Evolutionary conservation across 2,113 vertebrate species (phyloP).

Genomic region (Callipepla squamata): DNA sequence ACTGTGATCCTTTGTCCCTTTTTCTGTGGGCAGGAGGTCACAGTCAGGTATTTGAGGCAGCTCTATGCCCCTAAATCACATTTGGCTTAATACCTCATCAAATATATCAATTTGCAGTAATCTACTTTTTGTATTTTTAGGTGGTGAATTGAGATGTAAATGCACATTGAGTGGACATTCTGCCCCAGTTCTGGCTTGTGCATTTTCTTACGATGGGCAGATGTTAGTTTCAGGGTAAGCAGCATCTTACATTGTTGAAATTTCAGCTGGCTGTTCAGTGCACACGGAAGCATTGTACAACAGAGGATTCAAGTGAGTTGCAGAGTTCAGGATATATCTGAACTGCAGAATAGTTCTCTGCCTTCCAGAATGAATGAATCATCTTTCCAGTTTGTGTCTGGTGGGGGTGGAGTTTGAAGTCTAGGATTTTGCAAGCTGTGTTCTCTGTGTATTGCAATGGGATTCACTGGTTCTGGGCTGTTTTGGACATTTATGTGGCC

Average conservation of each 20-base stretch:
- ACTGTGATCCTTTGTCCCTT: neutral
- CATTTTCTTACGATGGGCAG: constrained; percentile 87
- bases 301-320: neutral
- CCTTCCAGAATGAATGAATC: neutral
- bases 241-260: neutral
- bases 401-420: neutral
- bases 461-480: neutral
- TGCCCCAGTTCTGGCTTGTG: constrained; percentile 88
- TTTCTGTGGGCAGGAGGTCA: neutral
- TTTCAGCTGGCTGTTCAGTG: neutral
- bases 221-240: constrained; percentile 87
- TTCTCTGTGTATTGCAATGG: neutral
- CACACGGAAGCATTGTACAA: neutral
- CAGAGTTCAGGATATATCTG: neutral
- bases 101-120: neutral
- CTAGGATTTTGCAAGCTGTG: neutral
- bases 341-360: neutral
- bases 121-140: constrained; percentile 63
- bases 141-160: constrained; percentile 77
- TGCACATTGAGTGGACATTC: constrained; percentile 80
- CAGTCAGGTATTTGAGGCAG: neutral
- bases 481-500: neutral
- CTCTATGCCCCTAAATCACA: neutral
- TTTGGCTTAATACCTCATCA: neutral
- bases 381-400: neutral